These are phyloP conservation scores for Drosophila murphyi DNA, from an alignment of 1,140 invertebrate genomes.

Conservation along the genomic window DNA sequence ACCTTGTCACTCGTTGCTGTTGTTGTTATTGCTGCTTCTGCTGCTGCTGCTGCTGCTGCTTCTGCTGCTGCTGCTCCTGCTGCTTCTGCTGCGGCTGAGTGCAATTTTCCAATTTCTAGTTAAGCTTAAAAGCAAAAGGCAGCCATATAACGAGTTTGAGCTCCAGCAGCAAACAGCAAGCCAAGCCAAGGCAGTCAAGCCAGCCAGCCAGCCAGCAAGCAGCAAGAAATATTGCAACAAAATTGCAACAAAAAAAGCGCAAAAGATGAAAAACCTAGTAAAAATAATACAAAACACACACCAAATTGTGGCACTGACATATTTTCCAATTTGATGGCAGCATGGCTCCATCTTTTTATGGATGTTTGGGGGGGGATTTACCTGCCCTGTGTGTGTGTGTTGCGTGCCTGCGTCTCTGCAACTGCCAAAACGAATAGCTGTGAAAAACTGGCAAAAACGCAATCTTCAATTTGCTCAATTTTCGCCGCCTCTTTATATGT, in stretches of 20 bases:
- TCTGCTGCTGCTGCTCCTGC: slow-evolving; percentile 22
- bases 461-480: slow-evolving; percentile 52
- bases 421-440: slow-evolving; percentile 41
- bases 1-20: slow-evolving; percentile 33
- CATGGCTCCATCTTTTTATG: background rate
- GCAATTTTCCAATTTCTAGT: slow-evolving; percentile 79
- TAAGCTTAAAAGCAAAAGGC: slow-evolving; percentile 59
- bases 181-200: no score
- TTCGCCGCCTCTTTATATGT: slow-evolving; percentile 26
- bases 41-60: slow-evolving; percentile 21
- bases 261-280: background rate
- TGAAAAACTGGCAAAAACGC: slow-evolving; percentile 4
- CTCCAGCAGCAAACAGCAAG: background rate
- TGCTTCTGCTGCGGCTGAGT: slow-evolving; percentile 33
- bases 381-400: slow-evolving; percentile 9
- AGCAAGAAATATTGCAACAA: slow-evolving; percentile 71
- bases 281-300: slow-evolving; percentile 39
- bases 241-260: slow-evolving; percentile 40
- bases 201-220: slow-evolving; percentile 15
- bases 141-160: slow-evolving; percentile 28
- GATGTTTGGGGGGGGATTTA: background rate
- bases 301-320: slow-evolving; percentile 70
- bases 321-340: slow-evolving; percentile 75
- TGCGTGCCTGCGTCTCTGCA: slow-evolving; percentile 24
- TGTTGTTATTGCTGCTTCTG: slow-evolving; percentile 12